These are phyloP conservation scores for Monopis laevigella DNA, from an alignment of 2,888 invertebrate species.

Conservation along the genomic window DNA sequence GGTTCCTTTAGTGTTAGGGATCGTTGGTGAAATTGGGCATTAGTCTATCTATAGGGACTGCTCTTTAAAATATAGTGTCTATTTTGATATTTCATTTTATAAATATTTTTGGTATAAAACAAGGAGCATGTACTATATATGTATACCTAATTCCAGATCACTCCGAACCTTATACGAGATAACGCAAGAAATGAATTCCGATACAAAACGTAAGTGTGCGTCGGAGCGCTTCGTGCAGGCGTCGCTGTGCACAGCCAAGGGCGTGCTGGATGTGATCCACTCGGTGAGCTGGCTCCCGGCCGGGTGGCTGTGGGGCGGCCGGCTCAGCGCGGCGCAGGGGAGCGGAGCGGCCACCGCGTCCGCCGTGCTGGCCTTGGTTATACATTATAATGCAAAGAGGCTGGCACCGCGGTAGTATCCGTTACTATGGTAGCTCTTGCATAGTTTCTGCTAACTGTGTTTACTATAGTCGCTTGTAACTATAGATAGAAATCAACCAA, in stretches of 20 bases:
- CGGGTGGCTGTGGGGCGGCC: conserved; percentile 84
- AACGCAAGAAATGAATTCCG: conserved; percentile 30
- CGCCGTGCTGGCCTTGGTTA: conserved; percentile 36
- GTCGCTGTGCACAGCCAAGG: conserved; percentile 41
- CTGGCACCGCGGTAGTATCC: too few species aligned
- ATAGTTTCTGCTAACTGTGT: too few species aligned
- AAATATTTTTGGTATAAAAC: too few species aligned
- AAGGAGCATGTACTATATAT: too few species aligned
- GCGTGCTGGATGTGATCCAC: conserved; percentile 75
- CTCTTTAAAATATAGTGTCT: too few species aligned
- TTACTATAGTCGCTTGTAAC: too few species aligned
- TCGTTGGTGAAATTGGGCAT: too few species aligned
- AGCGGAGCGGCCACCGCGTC: conserved; percentile 39
- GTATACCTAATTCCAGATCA: conserved; percentile 38
- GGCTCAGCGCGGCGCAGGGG: conserved; percentile 45
- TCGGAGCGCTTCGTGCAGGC: conserved; percentile 43
- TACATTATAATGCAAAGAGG: conserved; percentile 44
- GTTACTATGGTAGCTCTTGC: too few species aligned
- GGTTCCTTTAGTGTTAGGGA: too few species aligned
- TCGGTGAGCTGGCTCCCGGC: conserved; percentile 82
- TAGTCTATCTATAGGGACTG: too few species aligned
- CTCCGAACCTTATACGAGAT: conserved; percentile 37
- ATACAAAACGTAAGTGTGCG: conserved; percentile 36
- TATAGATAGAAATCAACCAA: too few species aligned
- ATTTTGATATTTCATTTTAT: too few species aligned